phyloP scores from a whole-genome alignment of 2,888 invertebrate species.

The Tiliacea aurago region DNA sequence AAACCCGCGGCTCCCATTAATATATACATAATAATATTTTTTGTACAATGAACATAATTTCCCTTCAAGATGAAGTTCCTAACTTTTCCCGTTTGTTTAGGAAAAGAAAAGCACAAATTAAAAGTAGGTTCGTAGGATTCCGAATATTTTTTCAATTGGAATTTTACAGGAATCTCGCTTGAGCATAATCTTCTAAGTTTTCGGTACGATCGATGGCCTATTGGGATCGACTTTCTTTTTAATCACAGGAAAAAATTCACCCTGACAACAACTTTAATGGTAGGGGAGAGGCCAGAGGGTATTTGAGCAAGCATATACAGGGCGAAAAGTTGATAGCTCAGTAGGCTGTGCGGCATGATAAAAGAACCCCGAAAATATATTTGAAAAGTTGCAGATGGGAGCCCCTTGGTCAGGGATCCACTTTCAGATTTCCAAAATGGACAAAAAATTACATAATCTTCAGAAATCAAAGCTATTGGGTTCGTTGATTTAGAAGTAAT shows the following conservation, averaged over 20 bases:
- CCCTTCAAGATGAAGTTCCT: neutral
- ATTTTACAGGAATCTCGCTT: neutral
- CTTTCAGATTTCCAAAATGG: too few species aligned
- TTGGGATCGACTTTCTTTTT: neutral
- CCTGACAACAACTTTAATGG: neutral
- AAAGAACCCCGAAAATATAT: too few species aligned
- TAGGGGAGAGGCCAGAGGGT: too few species aligned
- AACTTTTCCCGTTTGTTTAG: neutral
- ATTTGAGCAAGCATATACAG: too few species aligned
- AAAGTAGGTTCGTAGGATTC: neutral
- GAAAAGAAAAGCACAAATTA: neutral
- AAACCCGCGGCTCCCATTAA: slow-evolving; percentile 4
- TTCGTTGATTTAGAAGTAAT: too few species aligned
- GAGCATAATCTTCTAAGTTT: neutral
- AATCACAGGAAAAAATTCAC: neutral
- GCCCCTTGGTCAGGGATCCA: too few species aligned
- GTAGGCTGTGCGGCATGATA: too few species aligned
- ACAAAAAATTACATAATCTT: too few species aligned
- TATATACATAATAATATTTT: slow-evolving; percentile 1
- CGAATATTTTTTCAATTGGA: neutral
- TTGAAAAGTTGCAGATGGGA: too few species aligned
- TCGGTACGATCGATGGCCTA: neutral
- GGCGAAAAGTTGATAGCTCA: too few species aligned
- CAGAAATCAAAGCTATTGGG: too few species aligned
- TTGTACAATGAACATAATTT: neutral